These are phyloP conservation scores for Anastrepha obliqua DNA, from an alignment of 1,140 invertebrate species.

Conservation along the genomic window DNA sequence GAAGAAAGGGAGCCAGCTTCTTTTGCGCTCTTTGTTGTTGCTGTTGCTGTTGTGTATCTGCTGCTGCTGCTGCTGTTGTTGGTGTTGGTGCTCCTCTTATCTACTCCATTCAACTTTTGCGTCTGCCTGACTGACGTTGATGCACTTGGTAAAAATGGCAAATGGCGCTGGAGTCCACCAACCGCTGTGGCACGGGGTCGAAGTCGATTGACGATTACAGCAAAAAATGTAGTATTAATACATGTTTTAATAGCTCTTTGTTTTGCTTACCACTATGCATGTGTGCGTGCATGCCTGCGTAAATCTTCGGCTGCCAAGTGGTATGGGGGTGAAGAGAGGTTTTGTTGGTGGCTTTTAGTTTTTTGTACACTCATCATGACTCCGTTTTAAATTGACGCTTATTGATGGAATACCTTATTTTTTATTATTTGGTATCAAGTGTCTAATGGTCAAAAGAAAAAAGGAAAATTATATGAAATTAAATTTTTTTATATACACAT, in stretches of 20 bases:
- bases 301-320: too few species aligned
- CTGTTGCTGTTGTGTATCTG: neutral
- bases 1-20: constrained; percentile 37
- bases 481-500: too few species aligned
- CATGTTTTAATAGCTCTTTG: constrained; percentile 50
- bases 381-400: too few species aligned
- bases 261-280: constrained; percentile 17
- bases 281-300: neutral
- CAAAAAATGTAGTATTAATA: constrained; percentile 46
- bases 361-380: too few species aligned
- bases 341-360: too few species aligned
- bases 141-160: constrained; percentile 46
- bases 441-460: too few species aligned
- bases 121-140: constrained; percentile 32
- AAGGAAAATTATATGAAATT: too few species aligned
- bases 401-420: too few species aligned
- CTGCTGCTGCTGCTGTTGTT: neutral
- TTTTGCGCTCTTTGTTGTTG: neutral
- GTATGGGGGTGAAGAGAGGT: too few species aligned
- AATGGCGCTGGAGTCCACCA: constrained; percentile 23
- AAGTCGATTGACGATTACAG: constrained; percentile 52
- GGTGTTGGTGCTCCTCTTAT: neutral
- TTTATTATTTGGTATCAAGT: too few species aligned
- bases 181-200: constrained; percentile 31
- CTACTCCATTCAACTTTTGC: constrained; percentile 18